Percentiles rank a stretch among this genome's conserved stretches.
phyloP scores from a whole-genome alignment of 2,797 vertebrate genomes.

The Pangasius larnaudii region DNA sequence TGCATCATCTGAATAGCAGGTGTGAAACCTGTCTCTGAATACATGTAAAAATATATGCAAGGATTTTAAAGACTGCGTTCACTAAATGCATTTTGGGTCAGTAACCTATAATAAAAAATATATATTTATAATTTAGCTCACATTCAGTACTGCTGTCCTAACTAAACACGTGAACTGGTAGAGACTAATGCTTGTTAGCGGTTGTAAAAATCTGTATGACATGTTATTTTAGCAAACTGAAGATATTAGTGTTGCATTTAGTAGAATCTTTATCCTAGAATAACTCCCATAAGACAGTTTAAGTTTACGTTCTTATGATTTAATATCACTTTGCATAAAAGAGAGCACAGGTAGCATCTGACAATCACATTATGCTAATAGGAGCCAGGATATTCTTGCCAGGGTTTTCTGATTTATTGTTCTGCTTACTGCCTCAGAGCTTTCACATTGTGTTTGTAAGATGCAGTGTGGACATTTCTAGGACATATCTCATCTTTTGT shows the following conservation, averaged over 20 bases:
- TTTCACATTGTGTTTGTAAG: constrained; percentile 22
- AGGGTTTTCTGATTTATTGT: constrained; percentile 43
- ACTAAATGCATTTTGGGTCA: neutral
- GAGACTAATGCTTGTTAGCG: neutral
- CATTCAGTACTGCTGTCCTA: neutral
- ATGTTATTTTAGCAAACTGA: constrained; percentile 4
- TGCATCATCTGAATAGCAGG: neutral
- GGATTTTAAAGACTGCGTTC: neutral
- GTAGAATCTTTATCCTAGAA: constrained; percentile 14
- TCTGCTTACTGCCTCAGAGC: constrained; percentile 52
- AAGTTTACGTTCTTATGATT: constrained; percentile 2
- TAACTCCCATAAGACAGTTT: constrained; percentile 1
- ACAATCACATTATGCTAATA: constrained; percentile 51
- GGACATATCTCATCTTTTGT: constrained; percentile 12
- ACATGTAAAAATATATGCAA: neutral
- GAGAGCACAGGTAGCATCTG: constrained; percentile 45
- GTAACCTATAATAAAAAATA: neutral
- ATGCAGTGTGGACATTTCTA: constrained; percentile 39
- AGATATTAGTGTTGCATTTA: neutral
- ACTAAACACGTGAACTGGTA: neutral
- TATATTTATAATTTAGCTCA: neutral
- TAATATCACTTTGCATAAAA: constrained; percentile 19
- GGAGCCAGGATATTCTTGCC: constrained; percentile 52
- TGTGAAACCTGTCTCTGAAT: neutral
- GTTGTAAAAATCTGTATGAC: neutral